Base-by-base conservation (phyloP, 2,113 vertebrate species). In the Trachemys scripta region DNA sequence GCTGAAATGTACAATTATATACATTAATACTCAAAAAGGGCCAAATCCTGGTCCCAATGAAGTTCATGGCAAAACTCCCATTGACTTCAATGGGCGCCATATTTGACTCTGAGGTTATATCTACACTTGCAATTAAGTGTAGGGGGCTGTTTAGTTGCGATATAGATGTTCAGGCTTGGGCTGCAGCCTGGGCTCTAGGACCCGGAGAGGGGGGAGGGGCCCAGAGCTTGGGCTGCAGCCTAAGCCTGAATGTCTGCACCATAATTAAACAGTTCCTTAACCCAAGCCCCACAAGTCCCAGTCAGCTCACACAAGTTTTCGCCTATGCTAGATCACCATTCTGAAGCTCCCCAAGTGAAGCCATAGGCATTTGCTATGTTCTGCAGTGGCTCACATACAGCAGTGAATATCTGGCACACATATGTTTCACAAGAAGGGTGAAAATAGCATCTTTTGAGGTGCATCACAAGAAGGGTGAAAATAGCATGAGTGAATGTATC, bases 361-460 rank as follows among this genome's bases (percentile, higher is more conserved):
- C 24, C 79, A 50, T 88, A 51, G 42, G 85, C 35, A 51, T 31
- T 82, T 80, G 65, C 20, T 87, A 22, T 11, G 16, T 93, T 92
- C 85, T 87, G 93, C 42, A 87, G 80, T 47, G 69, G 87, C 79
- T 91, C 76, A 80, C 76, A 50, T 59, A 85, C 84, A 87, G 51
- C 83, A 72, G 2, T 85, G 85, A 80, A 50, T 94, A 94, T 97
- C 92, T 97, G 92, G 95, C 89, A 69, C 54, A 56, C 95, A 95
- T 90, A 92, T 96, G 95, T 97, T 94, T 75, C 0, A 25, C 72
- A 75, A 84, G 78, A 94, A 76, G 69, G 25, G 49, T 90, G 50
- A 82, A 92, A 95, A 89, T 51, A 95, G 45, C 56, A 45, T 87
- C 80, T 38, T 90, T 50, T n/a, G n/a, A n/a, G n/a, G n/a, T n/a